phyloP scores from a whole-genome alignment of 2,113 vertebrate species.

The Mohoua ochrocephala region DNA sequence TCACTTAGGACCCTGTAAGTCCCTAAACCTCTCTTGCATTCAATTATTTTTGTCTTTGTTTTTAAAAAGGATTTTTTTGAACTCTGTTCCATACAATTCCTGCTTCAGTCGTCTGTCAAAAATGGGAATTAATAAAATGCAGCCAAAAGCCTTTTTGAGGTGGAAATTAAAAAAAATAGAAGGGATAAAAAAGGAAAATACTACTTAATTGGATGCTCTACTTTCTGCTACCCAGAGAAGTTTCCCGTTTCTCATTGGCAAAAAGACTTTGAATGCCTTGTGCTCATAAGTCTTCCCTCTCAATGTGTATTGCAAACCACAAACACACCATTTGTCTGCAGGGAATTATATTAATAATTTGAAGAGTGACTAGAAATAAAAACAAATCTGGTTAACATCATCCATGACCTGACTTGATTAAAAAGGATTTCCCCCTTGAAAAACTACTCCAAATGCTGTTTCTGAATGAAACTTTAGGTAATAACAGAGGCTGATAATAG shows the following conservation, averaged over 20 bases:
- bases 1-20: not conserved
- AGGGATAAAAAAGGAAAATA: not conserved
- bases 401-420: not conserved
- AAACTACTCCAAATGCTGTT: not conserved
- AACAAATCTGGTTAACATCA: slow-evolving; percentile 20
- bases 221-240: not conserved
- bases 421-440: slow-evolving; percentile 7
- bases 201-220: not conserved
- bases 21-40: not conserved
- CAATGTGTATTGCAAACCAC: not conserved
- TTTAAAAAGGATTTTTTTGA: not conserved
- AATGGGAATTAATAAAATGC: not conserved
- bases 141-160: not conserved
- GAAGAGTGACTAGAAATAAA: slow-evolving; percentile 11
- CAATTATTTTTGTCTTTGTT: not conserved
- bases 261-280: not conserved
- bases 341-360: slow-evolving; percentile 4
- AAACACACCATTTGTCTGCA: slow-evolving; percentile 5
- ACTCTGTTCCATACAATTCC: not conserved
- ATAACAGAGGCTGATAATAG: not conserved
- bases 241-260: not conserved
- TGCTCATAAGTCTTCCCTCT: not conserved
- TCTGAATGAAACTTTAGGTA: not conserved
- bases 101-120: not conserved
- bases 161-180: not conserved